Evolutionary conservation across 2,888 invertebrate genomes (phyloP), one percentile per base, ranked within the genome.

Genomic region (Phengaris alcon): DNA sequence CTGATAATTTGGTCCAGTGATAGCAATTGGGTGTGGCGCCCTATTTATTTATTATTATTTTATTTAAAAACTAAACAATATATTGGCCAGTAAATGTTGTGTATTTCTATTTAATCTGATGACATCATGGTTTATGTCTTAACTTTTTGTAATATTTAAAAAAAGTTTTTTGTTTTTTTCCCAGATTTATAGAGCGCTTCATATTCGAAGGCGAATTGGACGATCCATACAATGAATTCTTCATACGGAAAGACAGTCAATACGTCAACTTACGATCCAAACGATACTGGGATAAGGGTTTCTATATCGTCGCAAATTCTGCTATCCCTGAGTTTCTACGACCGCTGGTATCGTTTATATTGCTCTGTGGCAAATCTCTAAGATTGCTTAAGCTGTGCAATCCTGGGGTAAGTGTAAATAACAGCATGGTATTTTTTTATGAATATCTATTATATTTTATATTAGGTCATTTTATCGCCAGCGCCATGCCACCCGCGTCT

Each of bases 141-240:
- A 22, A 35, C 35, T 35, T 35, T 35, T 35, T 35, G 35, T 35
- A 3, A 35, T 35, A 35, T 6, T 22, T 10, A 64, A 6, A 22
- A 5, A 64, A 22, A 64, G 7, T 0, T 64, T 7, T 57, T 57
- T 57, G 2, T 0, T 48, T 48, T 48, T 7, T 6, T 77, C 89
- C 78, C 82, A 95, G 95, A 77, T 95, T 97, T 84, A 93, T 98
- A 55, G 95, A 97, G 83, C 95, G 96, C 77, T 98, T 98, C 96
- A 95, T 98, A 77, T 96, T 97, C 83, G 96, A 97, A 85, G 98
- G 98, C 0, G 94, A 95, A 74, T 90, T 98, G 15, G 96, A 97
- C 78, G 98, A 98, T 86, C 94, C 94, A 13, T 96, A 95, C 82
- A 95, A 96, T 80, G 98, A 98, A 89, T 97, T 98, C 82, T 98